Conservation (phyloP, 2,797 vertebrate genomes). For the Glyptemys insculpta region DNA sequence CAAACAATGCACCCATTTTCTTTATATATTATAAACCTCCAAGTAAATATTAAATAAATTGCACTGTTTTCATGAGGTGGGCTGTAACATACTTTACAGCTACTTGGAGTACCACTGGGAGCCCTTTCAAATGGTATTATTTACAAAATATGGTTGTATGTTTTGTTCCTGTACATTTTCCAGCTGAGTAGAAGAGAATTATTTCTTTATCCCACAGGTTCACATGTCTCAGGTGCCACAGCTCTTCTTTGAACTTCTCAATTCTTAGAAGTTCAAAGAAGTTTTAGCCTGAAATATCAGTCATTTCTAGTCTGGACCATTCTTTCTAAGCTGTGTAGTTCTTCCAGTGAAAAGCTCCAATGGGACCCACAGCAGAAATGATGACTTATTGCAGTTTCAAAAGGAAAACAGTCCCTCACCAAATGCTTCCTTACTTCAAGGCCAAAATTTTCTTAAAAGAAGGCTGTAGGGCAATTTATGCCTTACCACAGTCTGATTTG, state of each 20-base stretch:
- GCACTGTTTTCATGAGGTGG: neutral
- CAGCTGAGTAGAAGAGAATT: too few relatives aligned
- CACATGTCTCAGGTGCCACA: rapidly evolving
- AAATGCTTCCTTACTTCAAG: rapidly evolving
- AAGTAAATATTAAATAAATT: neutral
- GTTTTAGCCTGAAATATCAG: neutral
- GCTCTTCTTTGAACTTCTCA: neutral
- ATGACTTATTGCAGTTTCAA: neutral
- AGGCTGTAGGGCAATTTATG: neutral
- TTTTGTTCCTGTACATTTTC: rapidly evolving
- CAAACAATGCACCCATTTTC: neutral
- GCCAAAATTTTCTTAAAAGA: neutral
- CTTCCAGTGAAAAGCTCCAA: neutral
- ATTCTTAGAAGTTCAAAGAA: too few relatives aligned
- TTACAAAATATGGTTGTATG: rapidly evolving
- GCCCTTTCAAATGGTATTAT: rapidly evolving
- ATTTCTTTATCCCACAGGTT: neutral
- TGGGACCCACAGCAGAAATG: neutral
- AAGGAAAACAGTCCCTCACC: neutral
- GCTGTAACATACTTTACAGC: neutral
- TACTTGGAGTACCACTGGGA: neutral
- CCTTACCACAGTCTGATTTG: neutral
- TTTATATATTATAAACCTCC: neutral
- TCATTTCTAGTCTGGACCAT: neutral
- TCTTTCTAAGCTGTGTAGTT: rapidly evolving